Conservation (phyloP, 1,140 invertebrate genomes). For the Eumaeus atala region DNA sequence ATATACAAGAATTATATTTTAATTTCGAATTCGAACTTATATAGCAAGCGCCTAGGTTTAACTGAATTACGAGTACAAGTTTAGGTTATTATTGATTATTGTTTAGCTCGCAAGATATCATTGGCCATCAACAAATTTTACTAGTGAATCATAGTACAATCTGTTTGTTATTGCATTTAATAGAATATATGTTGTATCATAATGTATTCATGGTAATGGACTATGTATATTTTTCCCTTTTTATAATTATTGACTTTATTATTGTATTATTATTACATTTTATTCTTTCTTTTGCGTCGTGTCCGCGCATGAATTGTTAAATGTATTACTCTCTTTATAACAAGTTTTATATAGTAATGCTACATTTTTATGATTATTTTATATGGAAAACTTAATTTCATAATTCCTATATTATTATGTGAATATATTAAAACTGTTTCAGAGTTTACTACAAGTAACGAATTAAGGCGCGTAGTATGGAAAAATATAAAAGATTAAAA, state of each 20-base stretch:
- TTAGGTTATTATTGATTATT: conserved; percentile 37
- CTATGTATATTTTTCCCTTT: conserved; percentile 12
- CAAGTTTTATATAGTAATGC: too few species aligned
- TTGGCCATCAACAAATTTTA: conserved; percentile 37
- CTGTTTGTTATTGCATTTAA: conserved; percentile 54
- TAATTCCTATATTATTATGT: too few species aligned
- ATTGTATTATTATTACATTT: neutral
- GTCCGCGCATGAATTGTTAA: too few species aligned
- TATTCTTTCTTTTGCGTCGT: too few species aligned
- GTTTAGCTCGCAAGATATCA: conserved; percentile 32
- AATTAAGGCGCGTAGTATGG: too few species aligned
- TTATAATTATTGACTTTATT: conserved; percentile 12
- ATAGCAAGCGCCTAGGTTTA: neutral
- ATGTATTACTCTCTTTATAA: too few species aligned
- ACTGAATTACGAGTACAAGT: conserved; percentile 43
- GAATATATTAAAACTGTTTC: too few species aligned
- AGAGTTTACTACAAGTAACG: too few species aligned
- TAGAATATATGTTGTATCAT: conserved; percentile 37
- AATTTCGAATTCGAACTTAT: conserved; percentile 2
- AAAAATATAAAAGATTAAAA: too few species aligned
- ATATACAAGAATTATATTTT: neutral
- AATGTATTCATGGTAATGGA: conserved; percentile 2
- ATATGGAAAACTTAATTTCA: too few species aligned
- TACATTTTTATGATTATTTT: too few species aligned
- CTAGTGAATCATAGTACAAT: conserved; percentile 50